A percentile compares a stretch with the other conserved stretches of the same genome.
Conservation (phyloP, 1,140 invertebrate genomes). For the Planococcus citri region DNA sequence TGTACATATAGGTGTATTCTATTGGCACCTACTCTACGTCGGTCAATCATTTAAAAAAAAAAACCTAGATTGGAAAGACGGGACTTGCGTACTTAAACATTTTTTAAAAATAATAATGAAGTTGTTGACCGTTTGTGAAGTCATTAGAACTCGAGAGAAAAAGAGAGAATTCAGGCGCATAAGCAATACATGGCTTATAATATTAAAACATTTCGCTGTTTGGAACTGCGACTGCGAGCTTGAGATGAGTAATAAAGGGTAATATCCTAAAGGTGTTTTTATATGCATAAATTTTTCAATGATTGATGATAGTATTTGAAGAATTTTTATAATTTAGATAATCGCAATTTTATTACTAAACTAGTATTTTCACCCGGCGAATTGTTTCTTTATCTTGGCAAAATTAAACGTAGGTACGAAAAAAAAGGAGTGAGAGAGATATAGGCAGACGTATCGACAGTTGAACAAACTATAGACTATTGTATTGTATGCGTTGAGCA, state of each 20-base stretch:
- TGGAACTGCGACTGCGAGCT: too few species aligned
- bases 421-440: too few species aligned
- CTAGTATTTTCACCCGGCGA: background rate
- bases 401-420: too few species aligned
- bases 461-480: too few species aligned
- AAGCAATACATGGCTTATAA: background rate
- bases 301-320: background rate
- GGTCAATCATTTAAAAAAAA: background rate
- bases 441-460: too few species aligned
- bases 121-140: constrained; percentile 1
- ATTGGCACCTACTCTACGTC: too few species aligned
- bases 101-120: constrained; percentile 4
- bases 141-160: background rate
- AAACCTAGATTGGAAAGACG: background rate
- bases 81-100: background rate
- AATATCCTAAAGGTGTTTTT: background rate
- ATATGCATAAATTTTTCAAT: background rate
- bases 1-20: background rate
- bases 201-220: background rate
- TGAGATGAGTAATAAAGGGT: constrained; percentile 7
- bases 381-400: background rate
- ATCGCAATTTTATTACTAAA: background rate
- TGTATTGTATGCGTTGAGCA: too few species aligned
- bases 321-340: background rate
- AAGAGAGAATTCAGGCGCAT: background rate